Evolutionary conservation across 2,888 invertebrate genomes (phyloP).

Genomic region (Chrysolina haemoptera): DNA sequence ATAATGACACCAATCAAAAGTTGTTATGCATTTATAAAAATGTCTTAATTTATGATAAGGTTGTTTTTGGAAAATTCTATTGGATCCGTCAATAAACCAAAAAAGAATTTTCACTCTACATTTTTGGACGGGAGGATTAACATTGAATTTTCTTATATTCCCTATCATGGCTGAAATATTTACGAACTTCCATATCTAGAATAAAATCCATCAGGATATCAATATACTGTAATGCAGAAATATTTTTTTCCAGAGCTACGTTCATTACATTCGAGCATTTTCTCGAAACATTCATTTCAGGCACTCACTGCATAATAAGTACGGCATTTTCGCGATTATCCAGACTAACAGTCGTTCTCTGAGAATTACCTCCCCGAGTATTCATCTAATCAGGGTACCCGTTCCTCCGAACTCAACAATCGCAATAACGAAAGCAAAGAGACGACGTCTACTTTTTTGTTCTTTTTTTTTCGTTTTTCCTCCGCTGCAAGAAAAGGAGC

Average conservation of each 20-base stretch:
- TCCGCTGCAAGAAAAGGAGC: slow-evolving; percentile 36
- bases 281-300: neutral
- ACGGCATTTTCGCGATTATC: neutral
- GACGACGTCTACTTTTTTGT: slow-evolving; percentile 27
- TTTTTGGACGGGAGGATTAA: no score
- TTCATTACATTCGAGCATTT: neutral
- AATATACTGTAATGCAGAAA: no score
- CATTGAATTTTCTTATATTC: no score
- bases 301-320: neutral
- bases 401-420: slow-evolving; percentile 41
- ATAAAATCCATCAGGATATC: no score
- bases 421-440: slow-evolving; percentile 45
- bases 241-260: neutral
- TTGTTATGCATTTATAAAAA: no score
- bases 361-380: neutral
- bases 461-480: slow-evolving; percentile 35
- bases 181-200: no score
- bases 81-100: no score
- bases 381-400: slow-evolving; percentile 8
- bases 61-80: no score
- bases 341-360: neutral
- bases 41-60: no score
- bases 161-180: no score
- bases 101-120: no score
- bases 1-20: no score